Base-by-base conservation (phyloP, 2,888 invertebrate genomes). In the Morpho deidamia region DNA sequence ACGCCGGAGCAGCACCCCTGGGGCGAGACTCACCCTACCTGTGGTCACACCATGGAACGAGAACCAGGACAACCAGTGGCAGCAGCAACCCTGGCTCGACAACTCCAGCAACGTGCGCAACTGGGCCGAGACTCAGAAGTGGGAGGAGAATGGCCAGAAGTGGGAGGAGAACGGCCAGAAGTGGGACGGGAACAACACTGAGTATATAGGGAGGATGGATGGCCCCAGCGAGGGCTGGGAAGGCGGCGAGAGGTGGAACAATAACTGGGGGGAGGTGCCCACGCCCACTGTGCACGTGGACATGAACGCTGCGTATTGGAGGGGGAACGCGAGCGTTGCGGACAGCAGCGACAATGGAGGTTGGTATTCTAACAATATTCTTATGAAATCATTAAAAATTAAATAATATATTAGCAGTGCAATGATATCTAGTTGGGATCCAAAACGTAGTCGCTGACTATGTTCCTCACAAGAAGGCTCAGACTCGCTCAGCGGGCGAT, bases 341-440 rank as follows among this genome's bases (percentile, higher is more conserved):
- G 89, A 86, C 37, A 88, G 87, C 68, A 90, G 90, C 53, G 90
- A 90, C 63, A 90, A 90, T 66, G 90, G 90, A 64, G 89, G 89
- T 89, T 11, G 63, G 23, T 23, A 23, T 23, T 23, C 23, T 23
- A 23, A 23, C 23, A 23, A 5, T 23, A 23, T 23, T 23, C n/a
- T n/a, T n/a, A n/a, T n/a, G n/a, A n/a, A n/a, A n/a, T n/a, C n/a
- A n/a, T n/a, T n/a, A n/a, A n/a, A n/a, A n/a, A n/a, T n/a, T n/a
- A n/a, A n/a, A n/a, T n/a, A n/a, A n/a, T n/a, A n/a, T n/a, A n/a
- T n/a, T n/a, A n/a, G n/a, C n/a, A n/a, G 14, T 14, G 14, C 14
- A 4, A 14, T 14, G 14, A 14, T 14, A 14, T 14, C 4, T 14
- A 14, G 14, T 14, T 14, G 14, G 14, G 14, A 14, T 14, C 14